A percentile compares a stretch with the other conserved stretches of the same genome.
phyloP scores from a whole-genome alignment of 1,140 invertebrate species.

The Leptinotarsa texana region DNA sequence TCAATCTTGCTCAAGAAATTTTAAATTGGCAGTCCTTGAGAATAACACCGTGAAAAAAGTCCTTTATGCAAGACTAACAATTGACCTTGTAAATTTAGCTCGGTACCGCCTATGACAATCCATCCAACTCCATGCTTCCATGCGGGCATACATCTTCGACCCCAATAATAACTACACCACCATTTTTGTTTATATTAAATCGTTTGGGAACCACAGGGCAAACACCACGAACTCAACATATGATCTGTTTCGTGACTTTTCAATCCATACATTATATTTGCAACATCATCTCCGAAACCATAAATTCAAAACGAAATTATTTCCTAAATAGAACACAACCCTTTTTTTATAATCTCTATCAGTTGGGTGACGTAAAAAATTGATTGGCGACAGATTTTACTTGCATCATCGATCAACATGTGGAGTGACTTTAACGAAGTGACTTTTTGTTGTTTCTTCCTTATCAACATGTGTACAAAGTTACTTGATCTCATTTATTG shows the following conservation, averaged over 20 bases:
- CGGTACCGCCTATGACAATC: too few relatives aligned
- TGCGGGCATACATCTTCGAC: slow-evolving; percentile 26
- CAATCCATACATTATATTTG: background rate
- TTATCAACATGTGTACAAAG: too few relatives aligned
- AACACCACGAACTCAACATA: background rate
- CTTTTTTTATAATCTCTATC: background rate
- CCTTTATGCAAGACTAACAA: too few relatives aligned
- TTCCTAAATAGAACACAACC: background rate
- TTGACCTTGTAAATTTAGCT: too few relatives aligned
- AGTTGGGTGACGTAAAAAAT: background rate
- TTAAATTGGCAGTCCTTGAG: too few relatives aligned
- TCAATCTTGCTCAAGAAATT: too few relatives aligned
- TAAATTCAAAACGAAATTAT: background rate
- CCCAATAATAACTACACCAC: slow-evolving; percentile 32
- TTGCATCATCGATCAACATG: too few relatives aligned
- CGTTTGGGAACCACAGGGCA: background rate
- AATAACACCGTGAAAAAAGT: too few relatives aligned
- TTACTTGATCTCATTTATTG: too few relatives aligned
- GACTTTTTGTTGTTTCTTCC: too few relatives aligned
- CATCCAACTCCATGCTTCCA: background rate
- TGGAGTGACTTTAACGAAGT: too few relatives aligned
- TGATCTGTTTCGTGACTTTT: slow-evolving; percentile 7
- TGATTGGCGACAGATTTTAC: too few relatives aligned
- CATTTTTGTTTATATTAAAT: slow-evolving; percentile 23
- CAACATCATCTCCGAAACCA: background rate